Percentiles rank a stretch among this genome's conserved stretches.
Conservation (phyloP, 2,797 vertebrate species). For the Smutsia temminckii region DNA sequence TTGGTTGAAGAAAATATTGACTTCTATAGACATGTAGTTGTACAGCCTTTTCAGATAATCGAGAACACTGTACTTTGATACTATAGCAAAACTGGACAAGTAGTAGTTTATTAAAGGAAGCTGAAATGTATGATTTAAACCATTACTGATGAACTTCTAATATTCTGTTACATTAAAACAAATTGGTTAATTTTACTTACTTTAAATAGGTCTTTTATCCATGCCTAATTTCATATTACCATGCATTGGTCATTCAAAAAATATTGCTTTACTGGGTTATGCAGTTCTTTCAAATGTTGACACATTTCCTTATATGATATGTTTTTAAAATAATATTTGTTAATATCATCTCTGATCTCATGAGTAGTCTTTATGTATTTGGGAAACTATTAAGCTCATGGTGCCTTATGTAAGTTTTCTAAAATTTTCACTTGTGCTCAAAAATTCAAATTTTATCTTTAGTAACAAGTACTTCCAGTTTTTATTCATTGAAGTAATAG, state of each 20-base stretch:
- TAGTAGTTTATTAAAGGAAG: not conserved
- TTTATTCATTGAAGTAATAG: not conserved
- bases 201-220: not conserved
- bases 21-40: not conserved
- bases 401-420: not conserved
- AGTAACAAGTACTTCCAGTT: not conserved
- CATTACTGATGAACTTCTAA: not conserved
- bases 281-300: not conserved
- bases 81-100: not conserved
- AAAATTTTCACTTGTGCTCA: slow-evolving; percentile 9
- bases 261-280: not conserved
- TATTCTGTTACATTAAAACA: not conserved
- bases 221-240: not conserved
- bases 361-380: not conserved
- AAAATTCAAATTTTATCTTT: slow-evolving; percentile 28
- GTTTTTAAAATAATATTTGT: slow-evolving; percentile 13
- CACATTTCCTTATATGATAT: not conserved
- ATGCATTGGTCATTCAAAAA: not conserved
- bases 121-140: not conserved
- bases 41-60: not conserved
- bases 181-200: not conserved
- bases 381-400: not conserved
- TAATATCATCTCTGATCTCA: not conserved
- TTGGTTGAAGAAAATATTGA: not conserved
- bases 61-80: not conserved